These are phyloP conservation scores for Rutilus rutilus DNA, from an alignment of 2,113 vertebrate species.

Conservation along the genomic window DNA sequence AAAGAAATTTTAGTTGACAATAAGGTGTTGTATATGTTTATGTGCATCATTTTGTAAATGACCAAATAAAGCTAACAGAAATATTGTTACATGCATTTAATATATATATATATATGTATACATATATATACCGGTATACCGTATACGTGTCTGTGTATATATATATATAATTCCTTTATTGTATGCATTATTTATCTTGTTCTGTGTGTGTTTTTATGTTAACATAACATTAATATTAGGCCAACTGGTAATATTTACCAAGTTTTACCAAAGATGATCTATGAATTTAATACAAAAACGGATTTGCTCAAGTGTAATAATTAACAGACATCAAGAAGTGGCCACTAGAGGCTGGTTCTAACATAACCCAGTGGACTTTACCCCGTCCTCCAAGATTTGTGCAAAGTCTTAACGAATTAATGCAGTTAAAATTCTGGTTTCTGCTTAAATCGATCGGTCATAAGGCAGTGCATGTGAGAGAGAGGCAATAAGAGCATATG, in stretches of 20 bases:
- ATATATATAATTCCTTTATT: not conserved
- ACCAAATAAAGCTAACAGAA: not conserved
- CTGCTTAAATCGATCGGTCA: not conserved
- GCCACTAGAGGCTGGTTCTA: not conserved
- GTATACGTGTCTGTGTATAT: too few relatives aligned
- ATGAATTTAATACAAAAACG: not conserved
- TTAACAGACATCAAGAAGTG: not conserved
- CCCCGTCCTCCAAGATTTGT: not conserved
- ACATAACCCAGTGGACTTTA: not conserved
- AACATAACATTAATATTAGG: not conserved
- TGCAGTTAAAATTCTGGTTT: not conserved
- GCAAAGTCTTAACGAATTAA: not conserved
- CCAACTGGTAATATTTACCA: not conserved
- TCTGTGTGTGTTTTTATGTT: not conserved
- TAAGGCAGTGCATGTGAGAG: not conserved
- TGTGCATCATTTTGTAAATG: not conserved
- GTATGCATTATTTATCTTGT: not conserved
- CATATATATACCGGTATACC: too few relatives aligned
- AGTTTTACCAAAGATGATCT: not conserved
- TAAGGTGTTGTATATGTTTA: not conserved
- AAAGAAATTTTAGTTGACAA: not conserved
- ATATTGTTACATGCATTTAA: too few relatives aligned
- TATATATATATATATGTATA: too few relatives aligned
- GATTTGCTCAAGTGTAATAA: not conserved
- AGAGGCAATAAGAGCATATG: not conserved